phyloP scores from a whole-genome alignment of 2,113 vertebrate species.

The Lepisosteus oculatus region DNA sequence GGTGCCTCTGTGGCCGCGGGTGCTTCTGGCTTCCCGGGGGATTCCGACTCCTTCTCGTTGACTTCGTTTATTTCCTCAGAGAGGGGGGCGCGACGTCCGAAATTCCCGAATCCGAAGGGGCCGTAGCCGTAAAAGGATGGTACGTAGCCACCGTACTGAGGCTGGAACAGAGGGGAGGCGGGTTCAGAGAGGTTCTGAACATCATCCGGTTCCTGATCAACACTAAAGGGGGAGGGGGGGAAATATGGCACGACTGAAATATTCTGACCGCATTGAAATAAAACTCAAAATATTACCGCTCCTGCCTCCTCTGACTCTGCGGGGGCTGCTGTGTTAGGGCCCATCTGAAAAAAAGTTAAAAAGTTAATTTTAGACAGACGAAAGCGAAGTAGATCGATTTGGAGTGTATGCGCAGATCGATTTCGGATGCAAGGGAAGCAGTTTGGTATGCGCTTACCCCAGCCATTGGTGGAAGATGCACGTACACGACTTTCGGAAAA shows the following conservation, averaged over 20 bases:
- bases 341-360: neutral
- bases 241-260: too few species aligned
- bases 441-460: neutral
- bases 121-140: neutral
- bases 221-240: too few species aligned
- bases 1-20: neutral
- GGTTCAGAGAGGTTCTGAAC: too few species aligned
- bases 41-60: neutral
- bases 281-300: neutral
- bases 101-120: neutral
- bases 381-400: too few species aligned
- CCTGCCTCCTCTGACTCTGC: neutral
- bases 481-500: neutral
- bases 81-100: neutral
- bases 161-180: neutral
- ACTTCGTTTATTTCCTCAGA: conserved; percentile 2
- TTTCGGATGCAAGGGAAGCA: neutral
- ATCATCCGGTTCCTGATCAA: too few species aligned
- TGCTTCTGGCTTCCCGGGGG: neutral
- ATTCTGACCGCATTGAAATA: neutral
- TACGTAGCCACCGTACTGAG: neutral
- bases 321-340: neutral
- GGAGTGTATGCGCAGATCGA: too few species aligned
- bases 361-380: too few species aligned
- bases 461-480: neutral